Evolutionary conservation across 1,140 invertebrate species (phyloP), one percentile per base, ranked within the genome.

Genomic region (Caerostris darwini): DNA sequence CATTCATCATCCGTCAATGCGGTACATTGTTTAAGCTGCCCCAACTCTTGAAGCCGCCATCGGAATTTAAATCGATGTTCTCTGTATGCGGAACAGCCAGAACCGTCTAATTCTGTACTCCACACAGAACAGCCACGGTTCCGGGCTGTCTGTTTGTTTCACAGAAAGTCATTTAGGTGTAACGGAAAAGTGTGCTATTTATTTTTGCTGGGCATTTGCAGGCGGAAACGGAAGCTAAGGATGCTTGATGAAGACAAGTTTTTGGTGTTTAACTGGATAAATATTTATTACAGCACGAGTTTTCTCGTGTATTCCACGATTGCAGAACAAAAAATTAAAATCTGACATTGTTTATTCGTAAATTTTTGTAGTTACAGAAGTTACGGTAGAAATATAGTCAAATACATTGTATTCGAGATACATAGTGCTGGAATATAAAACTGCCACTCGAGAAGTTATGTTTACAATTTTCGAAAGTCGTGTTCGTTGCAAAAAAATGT

Each of bases 61-160:
- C 7, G 54, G 82, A 83, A 83, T 83, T 56, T 56, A 83, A 83
- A 83, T 83, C 14, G 2, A 5, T 2, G 3, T 34, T 19, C 71
- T 58, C 34, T 58, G 82, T 57, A 83, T 83, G 53, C 82, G 82
- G 54, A 6, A 57, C 82, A 83, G 82, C 3, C 5, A 3, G 10
- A 50, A 8, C 82, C 56, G 19, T 56, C 82, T 83, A 83, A 83
- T 83, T 83, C 57, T 58, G 82, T 19, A 58, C 54, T n/a, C n/a
- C 57, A 10, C 17, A 14, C n/a, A 50, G 19, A 81, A 53, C 8
- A 19, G 71, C 7, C 19, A 7, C 19, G 50, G 53, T 57, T 83
- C 82, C 82, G 53, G 82, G 7, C 71, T 5, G 5, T 77, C 71
- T 53, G 34, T 53, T 71, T 71, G 69, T 71, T 77, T 77, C 34